phyloP scores from a whole-genome alignment of 2,888 invertebrate species.

The Ophion obscuratus region DNA sequence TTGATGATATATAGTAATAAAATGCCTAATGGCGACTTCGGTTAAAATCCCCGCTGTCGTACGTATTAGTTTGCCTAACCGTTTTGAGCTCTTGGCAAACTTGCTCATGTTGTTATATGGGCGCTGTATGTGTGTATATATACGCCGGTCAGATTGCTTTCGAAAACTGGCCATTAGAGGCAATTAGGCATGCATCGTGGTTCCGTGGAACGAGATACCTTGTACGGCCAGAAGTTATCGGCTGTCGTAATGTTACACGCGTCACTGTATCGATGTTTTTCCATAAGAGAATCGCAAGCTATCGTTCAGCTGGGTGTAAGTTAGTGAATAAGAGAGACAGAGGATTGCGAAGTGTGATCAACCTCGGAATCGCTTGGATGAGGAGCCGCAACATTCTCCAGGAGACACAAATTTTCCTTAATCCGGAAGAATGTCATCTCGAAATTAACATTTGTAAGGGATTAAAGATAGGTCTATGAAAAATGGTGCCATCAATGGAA shows the following conservation, averaged over 20 bases:
- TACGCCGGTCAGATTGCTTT: conserved; percentile 69
- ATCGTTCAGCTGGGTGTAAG: conserved; percentile 17
- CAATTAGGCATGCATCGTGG: conserved; percentile 80
- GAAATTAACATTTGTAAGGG: too few species aligned
- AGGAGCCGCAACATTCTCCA: not conserved
- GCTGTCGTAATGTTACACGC: conserved; percentile 70
- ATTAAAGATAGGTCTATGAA: too few species aligned
- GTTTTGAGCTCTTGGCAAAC: conserved; percentile 3
- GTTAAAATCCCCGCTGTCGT: conserved; percentile 14
- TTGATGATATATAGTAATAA: conserved; percentile 26
- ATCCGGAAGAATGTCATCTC: not conserved
- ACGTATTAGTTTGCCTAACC: conserved; percentile 32
- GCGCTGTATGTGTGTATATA: not conserved
- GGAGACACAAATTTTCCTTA: conserved; percentile 25
- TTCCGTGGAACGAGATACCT: conserved; percentile 71
- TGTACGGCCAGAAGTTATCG: conserved; percentile 75
- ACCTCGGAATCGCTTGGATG: not conserved
- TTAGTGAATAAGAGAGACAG: not conserved
- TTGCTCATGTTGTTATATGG: not conserved
- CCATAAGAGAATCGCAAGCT: not conserved
- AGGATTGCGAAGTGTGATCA: conserved; percentile 1
- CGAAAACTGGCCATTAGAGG: conserved; percentile 77
- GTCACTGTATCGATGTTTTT: conserved; percentile 47
- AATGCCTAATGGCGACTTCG: conserved; percentile 3
- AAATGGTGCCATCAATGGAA: too few species aligned